Evolutionary conservation across 1,140 invertebrate species (phyloP).

Genomic region (Teleogryllus occipitalis): DNA sequence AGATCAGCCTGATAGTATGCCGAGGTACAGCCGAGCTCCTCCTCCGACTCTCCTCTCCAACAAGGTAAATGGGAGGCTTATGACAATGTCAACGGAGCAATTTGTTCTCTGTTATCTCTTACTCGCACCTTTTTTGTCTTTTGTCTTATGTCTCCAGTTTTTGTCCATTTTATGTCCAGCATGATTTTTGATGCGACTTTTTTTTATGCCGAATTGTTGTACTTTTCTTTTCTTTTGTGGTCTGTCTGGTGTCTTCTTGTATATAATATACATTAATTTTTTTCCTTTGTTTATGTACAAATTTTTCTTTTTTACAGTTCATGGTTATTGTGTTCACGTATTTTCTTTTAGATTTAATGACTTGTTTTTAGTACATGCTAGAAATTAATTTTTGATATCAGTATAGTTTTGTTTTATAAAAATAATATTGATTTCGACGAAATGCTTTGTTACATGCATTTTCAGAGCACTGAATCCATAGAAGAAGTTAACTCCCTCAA

Average conservation of each 20-base stretch:
- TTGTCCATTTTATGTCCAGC: too few species aligned
- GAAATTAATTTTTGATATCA: too few species aligned
- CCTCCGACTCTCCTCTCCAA: conserved; percentile 21
- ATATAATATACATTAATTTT: not conserved
- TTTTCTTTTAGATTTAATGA: not conserved
- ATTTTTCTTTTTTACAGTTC: not conserved
- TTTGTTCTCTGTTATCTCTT: conserved; percentile 3
- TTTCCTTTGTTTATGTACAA: not conserved
- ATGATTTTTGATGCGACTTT: not conserved
- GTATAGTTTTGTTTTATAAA: not conserved
- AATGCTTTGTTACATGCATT: conserved; percentile 17
- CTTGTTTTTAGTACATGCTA: not conserved
- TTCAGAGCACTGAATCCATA: conserved; percentile 68
- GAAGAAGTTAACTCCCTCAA: conserved; percentile 57
- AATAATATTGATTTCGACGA: not conserved
- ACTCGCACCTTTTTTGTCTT: not conserved
- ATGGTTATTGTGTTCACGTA: not conserved
- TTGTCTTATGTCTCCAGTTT: not conserved
- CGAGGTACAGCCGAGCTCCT: conserved; percentile 35
- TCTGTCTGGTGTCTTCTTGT: not conserved
- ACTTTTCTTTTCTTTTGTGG: not conserved
- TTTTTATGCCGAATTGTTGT: not conserved
- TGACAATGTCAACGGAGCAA: not conserved
- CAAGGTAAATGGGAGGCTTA: conserved; percentile 33
- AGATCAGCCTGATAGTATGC: conserved; percentile 39